Percentiles rank a stretch among this genome's conserved stretches.
phyloP scores from a whole-genome alignment of 2,113 vertebrate genomes.

The Baryphthengus martii region DNA sequence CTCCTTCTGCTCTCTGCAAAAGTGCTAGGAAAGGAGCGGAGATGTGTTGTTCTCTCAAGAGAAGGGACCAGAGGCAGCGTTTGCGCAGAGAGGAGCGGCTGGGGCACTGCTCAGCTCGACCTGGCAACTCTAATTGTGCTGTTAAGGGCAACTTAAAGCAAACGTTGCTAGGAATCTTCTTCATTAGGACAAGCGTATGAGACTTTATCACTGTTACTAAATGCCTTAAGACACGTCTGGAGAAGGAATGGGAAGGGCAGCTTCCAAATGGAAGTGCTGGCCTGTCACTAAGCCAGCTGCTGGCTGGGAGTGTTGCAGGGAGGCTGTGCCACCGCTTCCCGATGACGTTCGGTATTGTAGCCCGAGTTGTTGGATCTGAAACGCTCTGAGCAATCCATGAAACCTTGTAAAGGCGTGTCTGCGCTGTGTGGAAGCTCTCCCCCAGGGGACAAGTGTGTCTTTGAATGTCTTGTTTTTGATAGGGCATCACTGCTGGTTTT shows the following conservation, averaged over 20 bases:
- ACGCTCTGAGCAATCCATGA: neutral
- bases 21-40: neutral
- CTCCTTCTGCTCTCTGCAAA: neutral
- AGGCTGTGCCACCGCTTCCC: neutral
- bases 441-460: conserved; percentile 5
- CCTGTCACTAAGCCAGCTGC: neutral
- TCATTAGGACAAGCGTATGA: neutral
- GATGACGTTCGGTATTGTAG: neutral
- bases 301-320: neutral
- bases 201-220: neutral
- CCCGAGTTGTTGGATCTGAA: neutral
- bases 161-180: neutral
- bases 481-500: conserved; percentile 5
- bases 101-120: neutral
- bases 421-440: conserved; percentile 11
- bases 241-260: neutral
- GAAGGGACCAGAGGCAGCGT: neutral
- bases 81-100: neutral
- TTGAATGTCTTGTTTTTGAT: conserved; percentile 35
- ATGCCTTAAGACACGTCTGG: neutral
- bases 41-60: neutral
- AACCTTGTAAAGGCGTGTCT: neutral
- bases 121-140: neutral
- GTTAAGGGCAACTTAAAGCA: neutral
- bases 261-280: conserved; percentile 11